These are phyloP conservation scores for Luscinia megarhynchos DNA, from an alignment of 2,797 vertebrate species.

Conservation along the genomic window DNA sequence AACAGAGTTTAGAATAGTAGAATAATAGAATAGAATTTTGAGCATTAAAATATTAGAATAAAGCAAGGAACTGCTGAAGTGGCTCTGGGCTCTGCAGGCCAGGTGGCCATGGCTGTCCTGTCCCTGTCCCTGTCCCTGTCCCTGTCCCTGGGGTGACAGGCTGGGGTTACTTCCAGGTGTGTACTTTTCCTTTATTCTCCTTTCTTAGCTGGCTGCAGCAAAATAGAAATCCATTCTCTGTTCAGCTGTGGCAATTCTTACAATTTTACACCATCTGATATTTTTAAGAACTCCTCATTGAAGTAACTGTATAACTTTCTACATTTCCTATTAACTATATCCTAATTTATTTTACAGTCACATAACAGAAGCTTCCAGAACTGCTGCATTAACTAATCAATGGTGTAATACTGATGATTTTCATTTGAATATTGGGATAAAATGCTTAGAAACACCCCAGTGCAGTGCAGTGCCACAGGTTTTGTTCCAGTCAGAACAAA, in stretches of 20 bases:
- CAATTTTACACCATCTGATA: neutral
- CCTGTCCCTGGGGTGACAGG: neutral
- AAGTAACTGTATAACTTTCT: neutral
- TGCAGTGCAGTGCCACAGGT: neutral
- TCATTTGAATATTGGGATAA: neutral
- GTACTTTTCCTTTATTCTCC: neutral
- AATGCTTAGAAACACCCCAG: neutral
- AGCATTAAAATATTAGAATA: too few species aligned
- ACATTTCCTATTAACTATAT: neutral
- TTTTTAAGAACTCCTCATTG: neutral
- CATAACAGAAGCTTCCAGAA: neutral
- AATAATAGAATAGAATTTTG: neutral
- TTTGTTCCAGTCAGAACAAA: neutral
- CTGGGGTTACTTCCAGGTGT: neutral
- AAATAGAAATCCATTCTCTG: neutral
- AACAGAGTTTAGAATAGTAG: neutral
- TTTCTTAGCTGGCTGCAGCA: neutral
- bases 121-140: too few species aligned
- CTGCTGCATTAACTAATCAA: neutral
- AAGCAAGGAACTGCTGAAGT: neutral
- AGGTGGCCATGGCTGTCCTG: neutral
- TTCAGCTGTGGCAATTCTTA: neutral
- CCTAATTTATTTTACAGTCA: neutral
- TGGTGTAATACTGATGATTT: neutral
- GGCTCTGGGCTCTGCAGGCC: neutral